Base-by-base conservation (phyloP, 2,113 vertebrate genomes). In the Haemorhous mexicanus region DNA sequence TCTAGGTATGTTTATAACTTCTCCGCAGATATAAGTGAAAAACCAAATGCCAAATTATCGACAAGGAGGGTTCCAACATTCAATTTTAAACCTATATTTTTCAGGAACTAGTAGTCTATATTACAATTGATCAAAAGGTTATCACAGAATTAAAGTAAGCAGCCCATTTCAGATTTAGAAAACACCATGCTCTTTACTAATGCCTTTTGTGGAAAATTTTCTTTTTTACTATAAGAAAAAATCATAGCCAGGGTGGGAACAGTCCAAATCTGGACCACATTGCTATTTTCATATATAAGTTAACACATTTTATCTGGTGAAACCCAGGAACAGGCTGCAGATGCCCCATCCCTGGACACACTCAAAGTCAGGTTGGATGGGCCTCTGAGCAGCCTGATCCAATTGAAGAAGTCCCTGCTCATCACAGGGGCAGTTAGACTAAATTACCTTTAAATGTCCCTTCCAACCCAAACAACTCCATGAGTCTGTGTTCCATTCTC, bases 151-250 rank as follows among this genome's bases (percentile, higher is more conserved):
- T 19, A 64, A 64, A 50, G 3, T 5, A 35, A 3, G 1, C 4
- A 43, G 6, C 9, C 15, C 10, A 64, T 21, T 73, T 64, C 2
- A 0, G 30, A 56, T 26, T 27, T 64, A 3, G 13, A 56, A 87
- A 35, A 16, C 26, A 72, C 2, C 1, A 0, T 1, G 1, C 46
- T 32, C 18, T 83, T 39, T 18, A 28, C 3, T 20, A 37, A 68
- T 13, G 26, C 2, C 33, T 69, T 63, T 49, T 16, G 39, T 26
- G n/a, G 21, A 59, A n/a, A 43, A 3, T 5, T 50, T 68, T 35
- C 14, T 62, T 66, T 75, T 56, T 64, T 0, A 0, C 35, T 14
- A 18, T 9, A 24, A 10, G 6, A 70, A 69, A 70, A 30, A 27
- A 8, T 13, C 20, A n/a, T 6, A 28, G 7, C 16, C 15, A 82